phyloP scores from a whole-genome alignment of 2,113 vertebrate species.

The Emydura subglobosa region DNA sequence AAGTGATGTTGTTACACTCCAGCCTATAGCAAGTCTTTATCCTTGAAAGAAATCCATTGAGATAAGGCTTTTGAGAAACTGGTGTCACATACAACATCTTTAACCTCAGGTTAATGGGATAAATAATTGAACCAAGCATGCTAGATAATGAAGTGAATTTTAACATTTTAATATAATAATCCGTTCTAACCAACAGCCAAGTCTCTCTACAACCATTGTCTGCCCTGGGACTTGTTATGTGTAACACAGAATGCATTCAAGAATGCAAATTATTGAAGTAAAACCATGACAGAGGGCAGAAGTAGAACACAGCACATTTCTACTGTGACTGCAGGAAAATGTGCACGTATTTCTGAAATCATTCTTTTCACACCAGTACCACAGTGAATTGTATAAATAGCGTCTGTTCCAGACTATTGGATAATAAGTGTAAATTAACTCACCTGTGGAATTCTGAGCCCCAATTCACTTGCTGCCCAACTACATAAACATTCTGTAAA shows the following conservation, averaged over 20 bases:
- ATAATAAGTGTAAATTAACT: background rate
- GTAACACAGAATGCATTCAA: constrained; percentile 25
- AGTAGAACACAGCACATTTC: background rate
- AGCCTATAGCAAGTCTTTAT: constrained; percentile 36
- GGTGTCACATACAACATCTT: constrained; percentile 51
- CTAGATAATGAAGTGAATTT: constrained; percentile 66
- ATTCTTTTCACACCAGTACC: background rate
- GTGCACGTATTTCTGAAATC: background rate
- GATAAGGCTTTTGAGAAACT: constrained; percentile 49
- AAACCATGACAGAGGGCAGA: background rate
- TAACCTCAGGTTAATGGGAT: constrained; percentile 66
- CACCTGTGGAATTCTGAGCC: background rate
- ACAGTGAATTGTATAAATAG: background rate
- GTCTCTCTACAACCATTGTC: constrained; percentile 13
- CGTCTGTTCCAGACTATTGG: background rate
- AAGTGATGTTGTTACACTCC: background rate
- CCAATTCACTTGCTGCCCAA: background rate
- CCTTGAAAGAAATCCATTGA: constrained; percentile 54
- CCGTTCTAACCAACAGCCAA: constrained; percentile 48
- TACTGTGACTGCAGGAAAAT: constrained; percentile 5
- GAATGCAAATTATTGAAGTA: constrained; percentile 44
- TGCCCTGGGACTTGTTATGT: constrained; percentile 35
- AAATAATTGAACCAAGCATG: constrained; percentile 67
- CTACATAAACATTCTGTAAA: background rate
- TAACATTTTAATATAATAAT: constrained; percentile 69